These are phyloP conservation scores for Onychorhynchus coronatus DNA, from an alignment of 2,113 vertebrate species.

Conservation along the genomic window DNA sequence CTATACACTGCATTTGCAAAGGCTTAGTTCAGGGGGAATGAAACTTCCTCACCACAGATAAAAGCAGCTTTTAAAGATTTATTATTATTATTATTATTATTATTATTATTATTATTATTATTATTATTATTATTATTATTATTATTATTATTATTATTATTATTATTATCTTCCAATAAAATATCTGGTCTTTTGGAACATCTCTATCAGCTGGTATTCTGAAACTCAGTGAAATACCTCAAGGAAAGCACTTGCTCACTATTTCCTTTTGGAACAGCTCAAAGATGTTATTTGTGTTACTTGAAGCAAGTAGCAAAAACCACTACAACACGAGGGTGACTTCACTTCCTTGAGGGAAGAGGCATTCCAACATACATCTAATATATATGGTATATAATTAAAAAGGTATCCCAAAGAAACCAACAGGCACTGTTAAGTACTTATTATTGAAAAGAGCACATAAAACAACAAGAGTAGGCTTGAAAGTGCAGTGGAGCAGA, in stretches of 20 bases:
- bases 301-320: conserved; percentile 31
- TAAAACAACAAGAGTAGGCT: neutral
- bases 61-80: neutral
- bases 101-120: neutral
- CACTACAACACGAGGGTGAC: neutral
- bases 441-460: neutral
- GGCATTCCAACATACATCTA: conserved; percentile 1
- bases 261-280: conserved; percentile 50
- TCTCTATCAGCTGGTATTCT: conserved; percentile 23
- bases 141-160: neutral
- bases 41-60: neutral
- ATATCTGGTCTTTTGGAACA: neutral
- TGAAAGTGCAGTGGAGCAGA: neutral
- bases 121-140: neutral
- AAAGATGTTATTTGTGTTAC: conserved; percentile 50
- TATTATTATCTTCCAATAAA: neutral
- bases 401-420: neutral
- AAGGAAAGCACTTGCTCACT: conserved; percentile 50
- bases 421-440: neutral
- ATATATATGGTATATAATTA: neutral
- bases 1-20: neutral
- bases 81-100: neutral
- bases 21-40: neutral
- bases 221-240: conserved; percentile 51
- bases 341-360: conserved; percentile 3